Percentiles rank a stretch among this genome's conserved stretches.
These are phyloP conservation scores for Drosophila rellima DNA, from an alignment of 2,888 invertebrate species.

Conservation along the genomic window DNA sequence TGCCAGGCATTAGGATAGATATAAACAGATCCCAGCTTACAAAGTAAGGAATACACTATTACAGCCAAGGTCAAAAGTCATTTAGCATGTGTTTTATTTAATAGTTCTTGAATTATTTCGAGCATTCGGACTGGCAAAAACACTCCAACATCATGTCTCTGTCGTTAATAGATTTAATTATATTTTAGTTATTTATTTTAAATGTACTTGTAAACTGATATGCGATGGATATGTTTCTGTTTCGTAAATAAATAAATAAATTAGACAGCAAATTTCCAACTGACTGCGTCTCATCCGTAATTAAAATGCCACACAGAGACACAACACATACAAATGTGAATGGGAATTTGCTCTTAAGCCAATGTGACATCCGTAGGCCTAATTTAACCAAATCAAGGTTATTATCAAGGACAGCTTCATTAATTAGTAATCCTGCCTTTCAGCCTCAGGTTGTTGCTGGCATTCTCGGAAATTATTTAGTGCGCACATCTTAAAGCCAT, in stretches of 20 bases:
- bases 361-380: constrained; percentile 26
- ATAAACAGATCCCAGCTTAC: constrained; percentile 13
- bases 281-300: constrained; percentile 46
- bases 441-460: not conserved
- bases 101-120: constrained; percentile 42
- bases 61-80: constrained; percentile 29
- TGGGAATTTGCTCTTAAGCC: constrained; percentile 40
- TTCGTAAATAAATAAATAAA: not conserved
- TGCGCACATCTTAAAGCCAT: constrained; percentile 12
- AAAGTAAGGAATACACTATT: not conserved
- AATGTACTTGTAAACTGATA: no score
- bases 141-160: no score
- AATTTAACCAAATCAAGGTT: constrained; percentile 49
- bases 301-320: constrained; percentile 63
- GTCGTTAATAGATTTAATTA: no score
- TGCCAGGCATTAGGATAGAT: constrained; percentile 38
- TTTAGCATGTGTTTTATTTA: constrained; percentile 8
- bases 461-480: constrained; percentile 10
- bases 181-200: no score
- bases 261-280: constrained; percentile 27
- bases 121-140: not conserved
- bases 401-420: constrained; percentile 56
- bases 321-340: constrained; percentile 41
- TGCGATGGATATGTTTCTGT: no score
- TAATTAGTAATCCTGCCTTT: constrained; percentile 57